These are phyloP conservation scores for Pteronura brasiliensis DNA, from an alignment of 2,113 vertebrate species.

Conservation along the genomic window DNA sequence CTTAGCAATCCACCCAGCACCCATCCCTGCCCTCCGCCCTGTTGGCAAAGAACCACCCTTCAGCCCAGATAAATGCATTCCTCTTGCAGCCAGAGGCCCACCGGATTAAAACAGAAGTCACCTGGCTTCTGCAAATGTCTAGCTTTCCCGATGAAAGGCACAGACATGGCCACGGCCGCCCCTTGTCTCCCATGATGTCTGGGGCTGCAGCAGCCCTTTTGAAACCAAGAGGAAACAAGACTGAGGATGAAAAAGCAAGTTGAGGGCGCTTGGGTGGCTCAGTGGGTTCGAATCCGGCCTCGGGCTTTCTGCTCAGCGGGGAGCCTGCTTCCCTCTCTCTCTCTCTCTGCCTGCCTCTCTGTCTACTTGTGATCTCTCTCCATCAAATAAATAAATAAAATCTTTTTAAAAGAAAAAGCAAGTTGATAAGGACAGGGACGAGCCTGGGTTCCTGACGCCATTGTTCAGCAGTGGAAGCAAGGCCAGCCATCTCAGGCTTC, in stretches of 20 bases:
- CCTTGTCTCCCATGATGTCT: neutral
- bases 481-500: neutral
- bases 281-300: no score
- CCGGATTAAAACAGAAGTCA: neutral
- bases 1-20: neutral
- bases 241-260: neutral
- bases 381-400: no score
- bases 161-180: neutral
- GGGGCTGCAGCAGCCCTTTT: neutral
- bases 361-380: no score
- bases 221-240: neutral
- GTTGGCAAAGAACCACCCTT: neutral
- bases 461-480: fast-evolving
- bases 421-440: neutral
- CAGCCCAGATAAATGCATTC: neutral
- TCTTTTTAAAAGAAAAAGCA: neutral
- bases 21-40: neutral
- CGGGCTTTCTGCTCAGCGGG: no score
- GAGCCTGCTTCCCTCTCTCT: no score
- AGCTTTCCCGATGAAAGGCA: neutral
- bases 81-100: neutral
- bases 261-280: no score
- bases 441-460: neutral
- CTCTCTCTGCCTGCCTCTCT: no score
- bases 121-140: neutral